Evolutionary conservation across 2,797 vertebrate species (phyloP), one percentile per base, ranked within the genome.

Genomic region (Myotis planiceps): DNA sequence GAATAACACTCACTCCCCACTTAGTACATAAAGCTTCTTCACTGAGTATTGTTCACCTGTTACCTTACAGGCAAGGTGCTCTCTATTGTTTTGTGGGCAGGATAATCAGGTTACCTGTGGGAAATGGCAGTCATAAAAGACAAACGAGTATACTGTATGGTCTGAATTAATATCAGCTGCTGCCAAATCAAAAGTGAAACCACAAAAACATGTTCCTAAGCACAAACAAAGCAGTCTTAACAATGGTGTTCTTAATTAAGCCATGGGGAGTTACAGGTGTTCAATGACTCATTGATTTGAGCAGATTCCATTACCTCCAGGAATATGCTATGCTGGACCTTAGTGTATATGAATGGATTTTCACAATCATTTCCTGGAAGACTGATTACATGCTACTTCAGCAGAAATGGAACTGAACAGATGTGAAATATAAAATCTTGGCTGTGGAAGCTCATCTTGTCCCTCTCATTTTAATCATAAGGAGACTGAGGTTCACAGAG

Each of bases 171-270:
- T 63, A 66, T 88, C 53, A 60, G 25, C 32, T 47, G 39, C 55
- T 37, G 78, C 63, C 86, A 91, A 96, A 91, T 92, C 92, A 95
- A 93, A 75, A 94, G 39, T 18, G 9, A 94, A 94, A 80, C 51
- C 51, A 94, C 21, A 47, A 63, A 89, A 80, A 83, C n/a, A 37
- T 90, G 88, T 94, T 74, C 86, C 51, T 23, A 88, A 68, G 63
- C 69, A 84, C 58, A 92, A 88, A 83, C 91, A 93, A 87, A 96
- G 82, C 49, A 55, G 49, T 85, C 55, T 86, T 79, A 71, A 94
- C 34, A 63, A 29, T 74, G 51, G 37, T 32, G 25, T 34, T 78
- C 55, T 78, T 79, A 88, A 89, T 95, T 90, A 94, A 92, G 34
- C 86, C 66, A 1, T 18, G 21, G 68, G 90, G 84, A 92, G 14